These are phyloP conservation scores for Drosophila parthenogenetica DNA, from an alignment of 2,888 invertebrate genomes.

Conservation along the genomic window DNA sequence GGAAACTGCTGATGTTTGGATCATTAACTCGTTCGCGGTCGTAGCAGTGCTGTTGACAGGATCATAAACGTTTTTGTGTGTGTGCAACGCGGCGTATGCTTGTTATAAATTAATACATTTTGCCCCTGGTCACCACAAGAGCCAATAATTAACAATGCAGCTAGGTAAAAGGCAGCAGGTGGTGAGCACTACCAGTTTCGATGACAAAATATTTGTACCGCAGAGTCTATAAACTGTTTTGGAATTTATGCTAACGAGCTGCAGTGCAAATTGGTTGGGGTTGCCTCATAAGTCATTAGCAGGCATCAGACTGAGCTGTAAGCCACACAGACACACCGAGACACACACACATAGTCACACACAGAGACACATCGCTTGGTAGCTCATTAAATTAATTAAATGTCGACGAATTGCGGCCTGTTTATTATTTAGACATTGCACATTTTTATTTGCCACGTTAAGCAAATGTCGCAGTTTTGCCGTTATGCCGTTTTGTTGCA, in stretches of 20 bases:
- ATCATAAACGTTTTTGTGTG: slow-evolving; percentile 34
- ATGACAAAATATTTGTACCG: slow-evolving; percentile 44
- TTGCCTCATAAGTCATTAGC: slow-evolving; percentile 50
- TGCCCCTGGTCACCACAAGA: slow-evolving; percentile 45
- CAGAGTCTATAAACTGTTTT: slow-evolving; percentile 24
- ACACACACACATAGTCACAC: not conserved
- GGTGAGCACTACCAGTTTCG: slow-evolving; percentile 24
- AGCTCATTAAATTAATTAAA: slow-evolving; percentile 79
- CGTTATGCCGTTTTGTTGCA: slow-evolving; percentile 59
- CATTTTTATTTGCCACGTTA: slow-evolving; percentile 47
- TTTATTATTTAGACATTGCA: slow-evolving; percentile 56
- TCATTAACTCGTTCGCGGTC: slow-evolving; percentile 29
- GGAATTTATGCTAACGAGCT: slow-evolving; percentile 60
- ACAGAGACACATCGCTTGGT: slow-evolving; percentile 29
- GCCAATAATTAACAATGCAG: slow-evolving; percentile 72
- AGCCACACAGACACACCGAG: slow-evolving; percentile 25
- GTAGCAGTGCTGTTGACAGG: slow-evolving; percentile 43
- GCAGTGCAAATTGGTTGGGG: slow-evolving; percentile 26
- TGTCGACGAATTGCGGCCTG: slow-evolving; percentile 45
- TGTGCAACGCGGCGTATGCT: slow-evolving; percentile 43
- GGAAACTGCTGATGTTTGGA: slow-evolving; percentile 2
- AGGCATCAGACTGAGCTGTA: slow-evolving; percentile 6
- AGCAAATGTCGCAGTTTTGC: slow-evolving; percentile 43
- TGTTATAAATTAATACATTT: slow-evolving; percentile 68
- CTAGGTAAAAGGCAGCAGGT: slow-evolving; percentile 14